Evolutionary conservation across 2,888 invertebrate genomes (phyloP), one percentile per base, ranked within the genome.

Genomic region (Cheilosia impressa): DNA sequence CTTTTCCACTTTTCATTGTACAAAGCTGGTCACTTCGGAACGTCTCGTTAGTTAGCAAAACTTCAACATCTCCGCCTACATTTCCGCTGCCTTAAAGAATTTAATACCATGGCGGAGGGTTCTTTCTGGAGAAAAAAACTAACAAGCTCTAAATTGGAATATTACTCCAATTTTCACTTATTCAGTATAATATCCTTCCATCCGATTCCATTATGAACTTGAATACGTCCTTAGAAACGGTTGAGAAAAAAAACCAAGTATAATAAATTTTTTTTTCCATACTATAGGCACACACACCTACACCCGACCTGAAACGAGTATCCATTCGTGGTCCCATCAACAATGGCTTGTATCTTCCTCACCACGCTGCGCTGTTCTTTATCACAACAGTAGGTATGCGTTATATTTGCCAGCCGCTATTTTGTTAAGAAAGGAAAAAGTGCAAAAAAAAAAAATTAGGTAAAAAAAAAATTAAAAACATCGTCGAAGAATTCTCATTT

Each of bases 111-210:
- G 17, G 24, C 57, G 17, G 24, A 24, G 19, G 47, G 9, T 27
- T 50, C 55, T 63, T 57, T 6, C 19, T 6, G 6, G 1, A 24
- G 65, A 22, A 50, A 17, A 27, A 62, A 47, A 27, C 76, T 53
- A 41, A 45, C 71, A 83, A 76, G 73, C 68, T 22, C 68, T 34
- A 76, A 80, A 85, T 85, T 68, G 66, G 68, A 85, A 81, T 72
- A 85, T 85, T 81, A 76, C 81, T 85, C 66, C 71, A 85, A 85
- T 85, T 81, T 77, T 68, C 81, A 81, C 81, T 72, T 77, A 81
- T 66, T 84, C 68, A 63, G 73, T 71, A 65, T 76, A 72, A 76
- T 71, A 58, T 58, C 58, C 66, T 58, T 58, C 57, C 72, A 81
- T 73, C 71, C 71, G 60, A 76, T 55, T 76, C 76, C 71, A 76